These are phyloP conservation scores for Avahi laniger DNA, from an alignment of 2,797 vertebrate genomes.

Conservation along the genomic window DNA sequence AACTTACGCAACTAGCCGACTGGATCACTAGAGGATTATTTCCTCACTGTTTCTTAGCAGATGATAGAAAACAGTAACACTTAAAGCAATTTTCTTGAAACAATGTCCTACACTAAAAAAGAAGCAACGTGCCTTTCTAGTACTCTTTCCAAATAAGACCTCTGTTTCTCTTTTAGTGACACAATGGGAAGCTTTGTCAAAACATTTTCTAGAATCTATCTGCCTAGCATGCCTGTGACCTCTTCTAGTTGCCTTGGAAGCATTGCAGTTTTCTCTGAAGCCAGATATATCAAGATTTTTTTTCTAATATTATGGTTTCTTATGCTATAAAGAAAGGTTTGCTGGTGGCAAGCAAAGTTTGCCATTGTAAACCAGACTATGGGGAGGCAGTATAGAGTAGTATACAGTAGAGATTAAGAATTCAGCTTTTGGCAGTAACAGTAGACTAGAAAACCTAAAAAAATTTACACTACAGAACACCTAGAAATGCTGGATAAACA, in stretches of 20 bases:
- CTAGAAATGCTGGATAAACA: not conserved
- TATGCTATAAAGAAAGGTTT: conserved; percentile 10
- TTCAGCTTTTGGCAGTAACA: not conserved
- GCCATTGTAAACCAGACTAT: not conserved
- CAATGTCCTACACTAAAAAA: conserved; percentile 15
- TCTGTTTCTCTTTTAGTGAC: conserved; percentile 11
- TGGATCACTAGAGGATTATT: conserved; percentile 11
- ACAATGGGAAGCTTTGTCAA: not conserved
- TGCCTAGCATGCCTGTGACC: not conserved
- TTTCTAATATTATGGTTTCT: conserved; percentile 1
- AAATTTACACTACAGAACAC: not conserved
- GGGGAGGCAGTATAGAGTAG: not conserved
- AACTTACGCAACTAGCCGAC: conserved; percentile 20
- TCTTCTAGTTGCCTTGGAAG: conserved; percentile 5
- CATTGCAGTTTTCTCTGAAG: conserved; percentile 11
- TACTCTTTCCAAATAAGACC: not conserved
- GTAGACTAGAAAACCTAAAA: not conserved
- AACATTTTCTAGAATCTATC: not conserved
- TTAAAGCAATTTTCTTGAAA: conserved; percentile 50
- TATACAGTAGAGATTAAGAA: conserved; percentile 10
- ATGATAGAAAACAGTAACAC: conserved; percentile 36
- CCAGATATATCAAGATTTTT: not conserved
- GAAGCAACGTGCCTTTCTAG: not conserved
- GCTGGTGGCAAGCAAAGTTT: not conserved
- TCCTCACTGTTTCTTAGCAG: conserved; percentile 25